A percentile compares a stretch with the other conserved stretches of the same genome.
Conservation (phyloP, 1,140 invertebrate genomes). For the Drosophila grimshawi region DNA sequence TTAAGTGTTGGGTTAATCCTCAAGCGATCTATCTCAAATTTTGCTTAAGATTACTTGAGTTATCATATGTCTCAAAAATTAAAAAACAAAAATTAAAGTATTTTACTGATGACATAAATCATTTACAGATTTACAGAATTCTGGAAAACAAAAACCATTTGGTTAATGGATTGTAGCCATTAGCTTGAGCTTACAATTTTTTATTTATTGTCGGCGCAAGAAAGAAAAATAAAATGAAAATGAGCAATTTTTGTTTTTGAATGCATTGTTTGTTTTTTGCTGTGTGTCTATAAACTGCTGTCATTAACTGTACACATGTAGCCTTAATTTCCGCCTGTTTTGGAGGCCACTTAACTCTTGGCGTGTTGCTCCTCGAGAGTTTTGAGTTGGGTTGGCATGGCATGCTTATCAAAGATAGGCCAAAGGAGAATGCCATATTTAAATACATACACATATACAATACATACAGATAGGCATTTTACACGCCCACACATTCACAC, state of each 20-base stretch:
- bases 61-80: no score
- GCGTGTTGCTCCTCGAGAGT: slow-evolving; percentile 4
- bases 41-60: no score
- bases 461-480: not conserved
- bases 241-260: not conserved
- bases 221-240: no score
- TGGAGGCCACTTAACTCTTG: slow-evolving; percentile 39
- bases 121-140: no score
- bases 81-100: no score
- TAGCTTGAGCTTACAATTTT: no score
- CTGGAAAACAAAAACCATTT: no score
- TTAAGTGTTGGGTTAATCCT: no score
- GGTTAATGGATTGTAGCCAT: no score
- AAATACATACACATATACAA: not conserved
- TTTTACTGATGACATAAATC: no score
- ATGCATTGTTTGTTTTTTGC: not conserved
- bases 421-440: slow-evolving; percentile 30
- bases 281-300: not conserved
- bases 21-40: no score
- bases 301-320: not conserved
- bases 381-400: slow-evolving; percentile 22
- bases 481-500: slow-evolving; percentile 12
- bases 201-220: no score
- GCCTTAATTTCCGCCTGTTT: not conserved
- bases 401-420: slow-evolving; percentile 63